These are phyloP conservation scores for Lepisosteus osseus DNA, from an alignment of 2,113 vertebrate species.

Conservation along the genomic window DNA sequence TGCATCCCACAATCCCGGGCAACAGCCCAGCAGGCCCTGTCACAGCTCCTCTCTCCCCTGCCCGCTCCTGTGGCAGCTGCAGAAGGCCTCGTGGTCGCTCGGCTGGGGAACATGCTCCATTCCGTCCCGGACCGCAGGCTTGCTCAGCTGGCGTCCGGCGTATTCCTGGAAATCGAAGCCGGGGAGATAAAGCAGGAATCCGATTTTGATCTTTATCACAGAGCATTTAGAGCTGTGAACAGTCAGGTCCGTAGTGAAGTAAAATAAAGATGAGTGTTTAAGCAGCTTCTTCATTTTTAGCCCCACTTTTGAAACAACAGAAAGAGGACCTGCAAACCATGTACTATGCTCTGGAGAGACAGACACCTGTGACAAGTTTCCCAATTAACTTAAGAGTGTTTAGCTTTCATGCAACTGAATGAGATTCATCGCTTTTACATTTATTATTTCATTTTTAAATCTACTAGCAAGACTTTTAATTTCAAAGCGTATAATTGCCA, in stretches of 20 bases:
- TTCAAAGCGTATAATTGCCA: too few relatives aligned
- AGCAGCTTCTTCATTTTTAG: background rate
- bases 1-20: too few relatives aligned
- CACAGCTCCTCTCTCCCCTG: conserved; percentile 53
- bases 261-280: background rate
- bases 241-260: background rate
- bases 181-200: background rate
- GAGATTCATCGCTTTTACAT: too few relatives aligned
- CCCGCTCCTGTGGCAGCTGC: conserved; percentile 61
- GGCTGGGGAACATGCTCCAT: conserved; percentile 85
- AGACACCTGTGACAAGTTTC: too few relatives aligned
- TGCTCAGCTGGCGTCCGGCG: conserved; percentile 65
- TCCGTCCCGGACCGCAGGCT: conserved; percentile 66
- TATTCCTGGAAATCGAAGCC: conserved; percentile 68
- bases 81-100: conserved; percentile 63
- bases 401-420: too few relatives aligned
- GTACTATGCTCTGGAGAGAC: too few relatives aligned
- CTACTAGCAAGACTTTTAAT: too few relatives aligned
- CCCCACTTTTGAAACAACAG: background rate
- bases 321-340: too few relatives aligned
- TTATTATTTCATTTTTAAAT: too few relatives aligned
- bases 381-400: too few relatives aligned
- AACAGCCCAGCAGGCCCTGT: conserved; percentile 13
- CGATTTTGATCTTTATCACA: background rate
- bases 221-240: background rate